Conservation (phyloP, 2,113 vertebrate genomes). For the Gnathonemus longibarbis region DNA sequence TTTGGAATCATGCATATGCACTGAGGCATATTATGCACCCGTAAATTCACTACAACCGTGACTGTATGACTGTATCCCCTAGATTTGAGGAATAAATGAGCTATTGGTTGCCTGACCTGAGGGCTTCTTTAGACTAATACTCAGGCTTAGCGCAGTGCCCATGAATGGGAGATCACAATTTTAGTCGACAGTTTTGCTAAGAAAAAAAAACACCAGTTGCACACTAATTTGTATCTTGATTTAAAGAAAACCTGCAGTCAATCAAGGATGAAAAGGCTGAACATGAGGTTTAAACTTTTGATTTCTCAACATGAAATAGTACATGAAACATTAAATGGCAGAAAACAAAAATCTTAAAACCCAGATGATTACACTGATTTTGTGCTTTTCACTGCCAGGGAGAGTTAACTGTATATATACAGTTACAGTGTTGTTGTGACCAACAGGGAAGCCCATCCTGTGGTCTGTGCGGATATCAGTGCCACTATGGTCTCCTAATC, state of each 20-base stretch:
- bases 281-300: neutral
- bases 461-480: neutral
- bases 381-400: neutral
- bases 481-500: neutral
- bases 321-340: neutral
- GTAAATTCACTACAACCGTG: no score
- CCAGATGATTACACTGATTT: neutral
- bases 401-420: neutral
- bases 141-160: no score
- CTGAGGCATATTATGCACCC: neutral
- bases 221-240: no score
- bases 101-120: no score
- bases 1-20: neutral
- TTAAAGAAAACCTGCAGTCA: no score
- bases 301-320: neutral
- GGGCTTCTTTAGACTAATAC: no score
- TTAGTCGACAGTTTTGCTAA: no score
- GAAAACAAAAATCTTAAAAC: neutral
- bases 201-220: no score
- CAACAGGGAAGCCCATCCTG: neutral
- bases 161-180: no score
- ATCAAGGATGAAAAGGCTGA: no score
- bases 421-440: neutral
- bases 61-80: no score
- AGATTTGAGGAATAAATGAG: no score